Percentiles rank a stretch among this genome's conserved stretches.
Conservation (phyloP, 1,140 invertebrate genomes). For the Heterodera carotae region DNA sequence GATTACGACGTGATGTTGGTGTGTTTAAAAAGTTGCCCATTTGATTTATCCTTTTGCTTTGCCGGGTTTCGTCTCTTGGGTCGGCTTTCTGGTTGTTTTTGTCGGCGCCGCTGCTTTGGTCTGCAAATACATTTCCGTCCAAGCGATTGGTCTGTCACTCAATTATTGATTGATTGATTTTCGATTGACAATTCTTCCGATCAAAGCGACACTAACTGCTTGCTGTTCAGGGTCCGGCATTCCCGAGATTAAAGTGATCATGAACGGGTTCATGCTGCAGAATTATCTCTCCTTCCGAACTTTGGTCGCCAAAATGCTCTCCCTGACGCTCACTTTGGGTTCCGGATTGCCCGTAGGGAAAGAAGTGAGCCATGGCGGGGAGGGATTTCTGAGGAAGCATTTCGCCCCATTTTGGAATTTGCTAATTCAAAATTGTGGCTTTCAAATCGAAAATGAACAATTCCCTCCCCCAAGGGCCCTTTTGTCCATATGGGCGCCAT, state of each 20-base stretch:
- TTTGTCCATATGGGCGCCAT: constrained; percentile 65
- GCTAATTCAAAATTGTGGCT: background rate
- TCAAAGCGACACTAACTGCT: background rate
- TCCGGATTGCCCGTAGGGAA: constrained; percentile 94
- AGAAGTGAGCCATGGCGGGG: constrained; percentile 75
- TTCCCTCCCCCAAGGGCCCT: constrained; percentile 42
- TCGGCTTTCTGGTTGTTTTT: constrained; percentile 57
- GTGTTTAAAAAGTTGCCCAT: background rate
- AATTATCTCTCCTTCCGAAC: constrained; percentile 95
- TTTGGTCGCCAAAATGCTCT: constrained; percentile 88
- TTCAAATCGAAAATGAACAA: background rate
- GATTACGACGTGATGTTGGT: constrained; percentile 36
- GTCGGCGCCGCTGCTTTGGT: constrained; percentile 54
- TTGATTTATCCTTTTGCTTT: background rate
- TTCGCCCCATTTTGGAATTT: no score
- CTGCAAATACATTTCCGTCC: constrained; percentile 57
- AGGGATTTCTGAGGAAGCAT: no score
- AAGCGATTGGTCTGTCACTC: constrained; percentile 60
- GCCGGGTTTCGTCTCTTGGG: constrained; percentile 56
- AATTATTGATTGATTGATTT: no score
- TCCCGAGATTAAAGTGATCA: constrained; percentile 98
- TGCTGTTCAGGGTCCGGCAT: constrained; percentile 69
- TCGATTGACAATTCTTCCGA: no score
- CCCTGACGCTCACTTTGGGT: constrained; percentile 89
- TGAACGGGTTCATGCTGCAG: constrained; percentile 90